Evolutionary conservation across 2,797 vertebrate genomes (phyloP).

Genomic region (Microhierax caerulescens): DNA sequence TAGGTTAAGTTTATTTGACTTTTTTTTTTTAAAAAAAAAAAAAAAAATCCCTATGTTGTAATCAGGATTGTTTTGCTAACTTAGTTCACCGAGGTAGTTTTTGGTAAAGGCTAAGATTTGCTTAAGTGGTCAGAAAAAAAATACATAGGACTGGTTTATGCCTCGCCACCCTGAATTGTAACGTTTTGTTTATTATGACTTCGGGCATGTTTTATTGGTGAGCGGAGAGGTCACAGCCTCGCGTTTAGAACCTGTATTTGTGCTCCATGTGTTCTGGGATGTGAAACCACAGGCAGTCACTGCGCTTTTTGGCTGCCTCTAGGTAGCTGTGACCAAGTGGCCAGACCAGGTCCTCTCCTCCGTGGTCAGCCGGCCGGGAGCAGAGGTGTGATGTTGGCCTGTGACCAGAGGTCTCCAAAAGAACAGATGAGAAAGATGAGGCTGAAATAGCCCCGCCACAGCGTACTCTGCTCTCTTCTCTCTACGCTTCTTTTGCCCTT

Average conservation of each 20-base stretch:
- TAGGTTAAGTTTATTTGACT: constrained; percentile 74
- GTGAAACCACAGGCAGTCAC: constrained; percentile 52
- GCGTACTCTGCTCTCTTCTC: background rate
- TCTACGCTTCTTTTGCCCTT: background rate
- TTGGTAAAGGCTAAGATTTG: constrained; percentile 62
- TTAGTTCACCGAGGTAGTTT: constrained; percentile 58
- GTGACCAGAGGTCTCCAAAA: background rate
- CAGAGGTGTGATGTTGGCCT: background rate
- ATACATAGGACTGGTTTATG: constrained; percentile 52
- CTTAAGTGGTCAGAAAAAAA: constrained; percentile 65
- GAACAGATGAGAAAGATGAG: background rate
- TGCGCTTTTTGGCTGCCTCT: constrained; percentile 20
- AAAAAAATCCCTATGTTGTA: constrained; percentile 26
- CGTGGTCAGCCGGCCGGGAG: background rate
- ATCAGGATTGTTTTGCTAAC: constrained; percentile 71
- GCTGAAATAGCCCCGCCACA: background rate
- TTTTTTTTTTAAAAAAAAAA: background rate
- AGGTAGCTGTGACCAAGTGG: constrained; percentile 8
- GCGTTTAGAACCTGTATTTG: constrained; percentile 42
- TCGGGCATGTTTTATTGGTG: constrained; percentile 52
- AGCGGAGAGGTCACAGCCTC: constrained; percentile 57
- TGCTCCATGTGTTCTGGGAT: constrained; percentile 64
- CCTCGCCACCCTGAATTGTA: constrained; percentile 58
- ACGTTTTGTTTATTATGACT: constrained; percentile 65
- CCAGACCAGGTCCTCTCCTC: background rate